Evolutionary conservation across 2,888 invertebrate species (phyloP), one percentile per base, ranked within the genome.

Genomic region (Nomada ruficornis): DNA sequence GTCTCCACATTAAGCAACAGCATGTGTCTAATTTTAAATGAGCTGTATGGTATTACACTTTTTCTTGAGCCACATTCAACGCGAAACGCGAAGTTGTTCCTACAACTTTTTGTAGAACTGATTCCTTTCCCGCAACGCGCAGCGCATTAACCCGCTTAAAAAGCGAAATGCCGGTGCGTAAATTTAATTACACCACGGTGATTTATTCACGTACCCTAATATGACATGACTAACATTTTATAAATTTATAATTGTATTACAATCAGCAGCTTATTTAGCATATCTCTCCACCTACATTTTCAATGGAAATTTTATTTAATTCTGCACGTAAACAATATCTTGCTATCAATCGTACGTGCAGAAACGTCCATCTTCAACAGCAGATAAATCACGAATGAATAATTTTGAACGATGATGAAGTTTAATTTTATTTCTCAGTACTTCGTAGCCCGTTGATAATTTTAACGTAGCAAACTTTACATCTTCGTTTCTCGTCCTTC

Each of bases 381-480:
- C 26, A 69, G 77, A 84, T 84, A 81, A 55, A 68, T 71, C 74
- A 68, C 60, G 59, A 13, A 13, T 29, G 23, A 20, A 60, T 23
- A 64, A 71, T 77, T 70, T 54, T n/a, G 10, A 55, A 15, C 15
- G 47, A 13, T 36, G 15, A 2, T 29, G 47, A 62, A 54, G 36
- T 62, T 65, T 50, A n/a, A 20, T 42, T 23, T 2, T 4, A 18
- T 36, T 20, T 18, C 1, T 29, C 23, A 4, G 2, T 11, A 23
- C 3, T 2, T 20, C 7, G 7, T 11, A 11, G 18, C 5, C 10
- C 20, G 13, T 9, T n/a, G 18, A 70, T 50, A 60, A 20, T 70
- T 55, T 52, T 9, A 36, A 36, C 26, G 36, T 7, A 2, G 13
- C 18, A 42, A 36, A 26, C 18, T 36, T 36, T 15, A 26, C 9